Evolutionary conservation across 2,888 invertebrate species (phyloP).

Genomic region (Kryphioiulus occultus): DNA sequence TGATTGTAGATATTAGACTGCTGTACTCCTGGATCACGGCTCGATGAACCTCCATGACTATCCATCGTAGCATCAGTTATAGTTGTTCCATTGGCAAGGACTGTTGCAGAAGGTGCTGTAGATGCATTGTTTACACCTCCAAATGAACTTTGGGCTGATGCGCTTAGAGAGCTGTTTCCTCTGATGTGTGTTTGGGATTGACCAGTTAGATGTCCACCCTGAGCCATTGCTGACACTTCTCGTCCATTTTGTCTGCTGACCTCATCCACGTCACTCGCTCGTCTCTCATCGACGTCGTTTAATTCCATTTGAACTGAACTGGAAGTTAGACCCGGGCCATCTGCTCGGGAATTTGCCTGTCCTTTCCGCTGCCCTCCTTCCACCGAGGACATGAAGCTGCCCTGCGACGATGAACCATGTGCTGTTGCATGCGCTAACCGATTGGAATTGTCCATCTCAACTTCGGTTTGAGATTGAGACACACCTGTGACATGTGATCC

Average conservation of each 20-base stretch:
- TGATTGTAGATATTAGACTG: background rate
- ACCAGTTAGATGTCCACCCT: background rate
- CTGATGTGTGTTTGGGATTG: conserved; percentile 10
- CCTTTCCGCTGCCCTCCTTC: conserved; percentile 24
- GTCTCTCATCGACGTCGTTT: background rate
- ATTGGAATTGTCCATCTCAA: background rate
- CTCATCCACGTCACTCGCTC: background rate
- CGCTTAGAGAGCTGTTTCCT: conserved; percentile 1
- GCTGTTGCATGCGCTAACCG: background rate
- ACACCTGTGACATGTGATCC: background rate
- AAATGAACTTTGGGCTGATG: conserved; percentile 39
- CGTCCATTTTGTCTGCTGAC: background rate
- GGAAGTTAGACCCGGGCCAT: conserved; percentile 13
- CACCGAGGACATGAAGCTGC: conserved; percentile 35
- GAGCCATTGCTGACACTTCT: conserved; percentile 18
- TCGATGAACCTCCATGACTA: background rate
- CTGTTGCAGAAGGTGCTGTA: background rate
- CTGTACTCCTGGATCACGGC: background rate
- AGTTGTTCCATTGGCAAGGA: background rate
- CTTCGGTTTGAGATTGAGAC: conserved; percentile 20
- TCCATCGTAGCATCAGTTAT: background rate
- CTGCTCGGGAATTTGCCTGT: background rate
- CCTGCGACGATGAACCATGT: background rate
- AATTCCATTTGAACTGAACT: conserved; percentile 12
- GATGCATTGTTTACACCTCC: background rate